Base-by-base conservation (phyloP, 1,140 invertebrate species). In the Trachymyrmex septentrionalis region DNA sequence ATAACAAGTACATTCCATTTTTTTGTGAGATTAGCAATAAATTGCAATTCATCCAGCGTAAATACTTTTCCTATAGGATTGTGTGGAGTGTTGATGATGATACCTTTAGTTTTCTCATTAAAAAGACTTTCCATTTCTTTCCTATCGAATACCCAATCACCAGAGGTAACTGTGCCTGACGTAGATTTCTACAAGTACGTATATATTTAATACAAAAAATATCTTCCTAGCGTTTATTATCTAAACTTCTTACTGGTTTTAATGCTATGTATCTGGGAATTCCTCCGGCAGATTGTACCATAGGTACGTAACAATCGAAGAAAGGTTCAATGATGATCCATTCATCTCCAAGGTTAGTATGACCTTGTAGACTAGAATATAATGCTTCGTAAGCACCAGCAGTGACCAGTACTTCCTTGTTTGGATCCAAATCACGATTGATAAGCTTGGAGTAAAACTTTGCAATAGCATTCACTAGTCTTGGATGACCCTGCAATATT, bases 281-380 rank as follows among this genome's bases (percentile, higher is more conserved):
- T 14, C 98, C 99, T 1, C 98, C 98, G 48, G 98, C 98, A 90
- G 97, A 96, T 91, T 96, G 96, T 1, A 99, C 97, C 98, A 99
- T 99, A 2, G 99, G 98, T 86, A 98, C 98, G 94, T 99, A 99
- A 93, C 99, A 99, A 94, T 99, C 99, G 94, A 99, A 99, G 95
- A 98, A 99, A 10, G 99, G 99, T 94, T 99, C 99, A 87, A 99
- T 99, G 44, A 99, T 98, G 86, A 99, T 99, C 86, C 99, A 98
- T 95, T 99, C 98, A 95, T 98, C 97, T 2, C 98, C 98, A 66
- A 96, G 96, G 90, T 97, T 97, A 10, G 99, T 96, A 92, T 98
- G 97, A 30, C 99, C 99, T 95, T 97, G 95, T 81, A 99, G 97
- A 21, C 97, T 95, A 87, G 97, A 97, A 94, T 97, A 99, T 0